Evolutionary conservation across 2,113 vertebrate genomes (phyloP).

Genomic region (Rhinopomastus cyanomelas): DNA sequence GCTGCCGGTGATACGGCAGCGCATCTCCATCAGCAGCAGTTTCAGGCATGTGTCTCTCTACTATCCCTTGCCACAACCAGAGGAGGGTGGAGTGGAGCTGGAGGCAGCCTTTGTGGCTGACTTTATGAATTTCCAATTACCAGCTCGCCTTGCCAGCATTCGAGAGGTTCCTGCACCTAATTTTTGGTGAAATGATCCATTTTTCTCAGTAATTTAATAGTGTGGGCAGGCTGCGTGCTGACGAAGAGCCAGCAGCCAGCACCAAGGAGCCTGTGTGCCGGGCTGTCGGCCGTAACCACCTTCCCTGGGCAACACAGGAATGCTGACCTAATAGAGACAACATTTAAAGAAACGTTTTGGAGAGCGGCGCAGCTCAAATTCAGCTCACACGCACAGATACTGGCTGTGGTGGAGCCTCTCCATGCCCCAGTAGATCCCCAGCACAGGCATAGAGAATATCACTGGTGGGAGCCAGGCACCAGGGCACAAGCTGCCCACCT

Average conservation of each 20-base stretch:
- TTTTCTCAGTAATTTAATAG: slow-evolving; percentile 66
- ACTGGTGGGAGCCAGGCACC: accelerated
- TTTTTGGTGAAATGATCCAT: slow-evolving; percentile 56
- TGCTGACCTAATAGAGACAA: slow-evolving; percentile 66
- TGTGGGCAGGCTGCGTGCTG: slow-evolving; percentile 46
- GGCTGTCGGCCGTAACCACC: slow-evolving; percentile 54
- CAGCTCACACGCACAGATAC: neutral
- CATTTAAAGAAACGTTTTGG: slow-evolving; percentile 56
- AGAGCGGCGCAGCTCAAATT: neutral
- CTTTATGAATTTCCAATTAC: slow-evolving; percentile 51
- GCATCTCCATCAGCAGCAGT: neutral
- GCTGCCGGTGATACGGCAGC: accelerated
- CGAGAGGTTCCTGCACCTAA: slow-evolving; percentile 41
- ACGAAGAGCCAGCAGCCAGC: slow-evolving; percentile 26
- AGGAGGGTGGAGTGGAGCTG: neutral
- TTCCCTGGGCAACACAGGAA: slow-evolving; percentile 45
- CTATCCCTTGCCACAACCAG: neutral
- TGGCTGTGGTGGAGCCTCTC: neutral
- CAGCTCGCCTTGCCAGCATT: neutral
- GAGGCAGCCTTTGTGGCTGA: slow-evolving; percentile 1
- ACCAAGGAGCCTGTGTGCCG: slow-evolving; percentile 55
- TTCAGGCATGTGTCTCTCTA: neutral
- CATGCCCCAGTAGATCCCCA: accelerated
- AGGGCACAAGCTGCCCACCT: neutral
- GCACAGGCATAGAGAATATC: neutral